Base-by-base conservation (phyloP, 2,888 invertebrate species). In the Xanthorhoe spadicearia region DNA sequence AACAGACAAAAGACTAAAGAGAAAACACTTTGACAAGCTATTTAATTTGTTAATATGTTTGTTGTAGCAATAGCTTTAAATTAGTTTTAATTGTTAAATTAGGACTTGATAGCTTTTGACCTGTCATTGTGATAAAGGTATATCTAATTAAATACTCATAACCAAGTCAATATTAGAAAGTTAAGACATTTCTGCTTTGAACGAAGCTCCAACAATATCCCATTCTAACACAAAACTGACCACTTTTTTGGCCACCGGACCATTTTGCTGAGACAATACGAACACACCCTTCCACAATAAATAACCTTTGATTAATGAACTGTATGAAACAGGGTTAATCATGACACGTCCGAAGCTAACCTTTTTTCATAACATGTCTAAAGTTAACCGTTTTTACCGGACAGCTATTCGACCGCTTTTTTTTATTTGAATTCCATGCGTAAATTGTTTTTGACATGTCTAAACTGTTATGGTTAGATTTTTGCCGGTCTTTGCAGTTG, bases 281-380 rank as follows among this genome's bases (percentile, higher is more conserved):
- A 74, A 76, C 80, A 82, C 83, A 80, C 84, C 83, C 81, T 74
- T 80, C 78, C 74, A 81, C 82, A 83, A 89, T 90, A 88, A 90
- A 90, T 91, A 89, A 90, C 81, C 43, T 50, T 80, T 90, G 91
- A 91, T 91, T 90, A 89, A 92, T 91, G 89, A 85, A 86, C 77
- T 78, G 72, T 74, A 71, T 76, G 77, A 80, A 83, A 77, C 82
- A 79, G 75, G 73, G 68, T 76, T 80, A 82, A 82, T 81, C 79
- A 80, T 80, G 75, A 76, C 74, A 76, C 72, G 74, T 69, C 72
- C 61, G 66, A 51, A 69, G 74, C 74, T 70, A 74, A 77, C 74
- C 66, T 60, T 70, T 68, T 73, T 73, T 69, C 69, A 70, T 70
- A 77, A 77, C 74, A 74, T 72, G 73, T 72, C 70, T 57, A 60